Conservation (phyloP, 2,888 invertebrate genomes). For the Lasioglossum leucozonium region DNA sequence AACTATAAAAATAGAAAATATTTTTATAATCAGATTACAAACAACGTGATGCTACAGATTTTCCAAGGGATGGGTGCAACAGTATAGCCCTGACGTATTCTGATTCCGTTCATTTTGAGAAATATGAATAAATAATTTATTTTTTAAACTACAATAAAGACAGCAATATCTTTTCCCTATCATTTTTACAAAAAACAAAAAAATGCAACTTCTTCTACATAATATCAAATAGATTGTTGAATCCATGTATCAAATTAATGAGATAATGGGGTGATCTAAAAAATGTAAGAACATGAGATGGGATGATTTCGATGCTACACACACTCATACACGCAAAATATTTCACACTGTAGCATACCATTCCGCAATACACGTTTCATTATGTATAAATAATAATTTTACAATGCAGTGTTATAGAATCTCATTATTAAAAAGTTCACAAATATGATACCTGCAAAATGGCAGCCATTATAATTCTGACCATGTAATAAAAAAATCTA, state of each 20-base stretch:
- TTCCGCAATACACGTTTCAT: constrained; percentile 50
- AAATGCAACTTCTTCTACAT: constrained; percentile 49
- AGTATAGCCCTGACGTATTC: constrained; percentile 40
- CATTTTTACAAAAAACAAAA: constrained; percentile 44
- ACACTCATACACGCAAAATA: constrained; percentile 61
- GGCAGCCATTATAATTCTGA: constrained; percentile 11
- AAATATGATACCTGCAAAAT: constrained; percentile 60
- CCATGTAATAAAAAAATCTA: background rate
- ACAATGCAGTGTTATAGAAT: constrained; percentile 60
- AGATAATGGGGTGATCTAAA: constrained; percentile 41
- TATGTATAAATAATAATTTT: constrained; percentile 68
- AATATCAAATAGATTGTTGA: constrained; percentile 41
- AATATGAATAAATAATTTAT: constrained; percentile 67
- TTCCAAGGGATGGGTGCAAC: constrained; percentile 43
- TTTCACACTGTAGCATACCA: constrained; percentile 55
- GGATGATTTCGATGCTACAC: constrained; percentile 52
- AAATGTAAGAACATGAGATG: constrained; percentile 52
- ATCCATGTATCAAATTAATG: constrained; percentile 47
- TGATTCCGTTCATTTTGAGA: constrained; percentile 33
- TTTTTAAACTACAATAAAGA: constrained; percentile 54
- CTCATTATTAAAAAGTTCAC: constrained; percentile 52
- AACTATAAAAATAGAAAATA: constrained; percentile 65
- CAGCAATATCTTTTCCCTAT: constrained; percentile 31
- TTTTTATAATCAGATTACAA: constrained; percentile 36
- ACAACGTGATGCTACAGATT: constrained; percentile 40